Conservation (phyloP, 2,797 vertebrate genomes). For the Tympanoctomys barrerae region DNA sequence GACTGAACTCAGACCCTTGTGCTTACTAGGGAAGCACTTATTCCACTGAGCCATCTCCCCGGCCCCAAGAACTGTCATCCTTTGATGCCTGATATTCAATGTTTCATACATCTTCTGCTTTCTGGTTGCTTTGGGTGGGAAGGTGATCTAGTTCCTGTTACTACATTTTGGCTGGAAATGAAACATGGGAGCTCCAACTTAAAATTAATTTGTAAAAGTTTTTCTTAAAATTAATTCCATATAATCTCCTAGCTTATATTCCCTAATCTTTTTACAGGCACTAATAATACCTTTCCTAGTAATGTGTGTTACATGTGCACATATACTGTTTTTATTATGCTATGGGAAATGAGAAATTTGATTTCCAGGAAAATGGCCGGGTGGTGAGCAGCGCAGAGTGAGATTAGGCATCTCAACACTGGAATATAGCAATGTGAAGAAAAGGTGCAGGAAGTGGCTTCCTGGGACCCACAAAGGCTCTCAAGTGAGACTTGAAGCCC, state of each 20-base stretch:
- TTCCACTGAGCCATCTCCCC: too few relatives aligned
- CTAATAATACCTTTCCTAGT: not conserved
- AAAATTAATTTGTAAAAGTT: conserved; percentile 22
- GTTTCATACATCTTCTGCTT: not conserved
- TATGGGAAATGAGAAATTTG: not conserved
- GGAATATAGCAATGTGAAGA: not conserved
- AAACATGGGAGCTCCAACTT: conserved; percentile 31
- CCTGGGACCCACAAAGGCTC: not conserved
- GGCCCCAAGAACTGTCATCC: not conserved
- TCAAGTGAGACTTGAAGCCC: not conserved
- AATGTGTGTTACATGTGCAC: not conserved
- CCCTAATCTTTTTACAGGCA: not conserved
- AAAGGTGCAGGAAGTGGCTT: not conserved
- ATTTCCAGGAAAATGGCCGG: not conserved
- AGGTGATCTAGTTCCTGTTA: not conserved
- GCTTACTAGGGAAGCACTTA: too few relatives aligned
- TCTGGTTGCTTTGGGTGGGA: not conserved
- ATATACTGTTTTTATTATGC: not conserved
- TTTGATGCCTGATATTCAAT: not conserved
- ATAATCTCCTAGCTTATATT: not conserved
- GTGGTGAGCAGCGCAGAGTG: not conserved
- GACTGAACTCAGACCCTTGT: too few relatives aligned
- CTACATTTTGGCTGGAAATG: not conserved
- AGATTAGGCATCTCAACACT: not conserved
- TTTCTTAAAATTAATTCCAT: not conserved